Evolutionary conservation across 2,113 vertebrate species (phyloP).

Genomic region (Psittacus erithacus): DNA sequence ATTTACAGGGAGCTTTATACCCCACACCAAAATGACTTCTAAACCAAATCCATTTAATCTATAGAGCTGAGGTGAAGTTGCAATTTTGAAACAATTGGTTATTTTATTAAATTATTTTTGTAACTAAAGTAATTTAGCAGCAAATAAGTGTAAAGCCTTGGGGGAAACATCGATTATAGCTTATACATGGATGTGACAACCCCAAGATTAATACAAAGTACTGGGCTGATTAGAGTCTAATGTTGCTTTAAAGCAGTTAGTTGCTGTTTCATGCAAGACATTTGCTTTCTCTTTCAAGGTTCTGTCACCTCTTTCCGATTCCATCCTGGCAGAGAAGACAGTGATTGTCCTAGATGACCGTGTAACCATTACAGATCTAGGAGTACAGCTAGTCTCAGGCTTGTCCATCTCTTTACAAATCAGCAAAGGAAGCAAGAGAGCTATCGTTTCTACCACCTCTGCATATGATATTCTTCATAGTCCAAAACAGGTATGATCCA

Average conservation of each 20-base stretch:
- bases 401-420: slow-evolving; percentile 83
- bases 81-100: background rate
- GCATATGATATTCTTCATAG: slow-evolving; percentile 86
- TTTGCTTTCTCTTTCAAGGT: slow-evolving; percentile 76
- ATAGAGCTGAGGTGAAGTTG: background rate
- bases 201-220: background rate
- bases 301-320: slow-evolving; percentile 92
- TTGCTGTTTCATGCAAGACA: background rate
- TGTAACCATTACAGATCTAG: slow-evolving; percentile 90
- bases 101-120: background rate
- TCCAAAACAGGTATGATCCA: slow-evolving; percentile 82
- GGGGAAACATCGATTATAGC: background rate
- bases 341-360: slow-evolving; percentile 92
- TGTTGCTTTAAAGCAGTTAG: background rate
- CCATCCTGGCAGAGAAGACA: slow-evolving; percentile 96
- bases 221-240: background rate
- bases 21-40: background rate
- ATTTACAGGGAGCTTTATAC: background rate
- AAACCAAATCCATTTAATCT: background rate
- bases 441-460: slow-evolving; percentile 81
- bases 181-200: background rate
- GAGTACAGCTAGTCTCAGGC: slow-evolving; percentile 88
- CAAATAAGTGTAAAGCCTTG: background rate
- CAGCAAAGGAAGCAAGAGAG: slow-evolving; percentile 82
- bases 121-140: background rate